Conservation (phyloP, 2,113 vertebrate genomes). For the Phalacrocorax brasilianus region DNA sequence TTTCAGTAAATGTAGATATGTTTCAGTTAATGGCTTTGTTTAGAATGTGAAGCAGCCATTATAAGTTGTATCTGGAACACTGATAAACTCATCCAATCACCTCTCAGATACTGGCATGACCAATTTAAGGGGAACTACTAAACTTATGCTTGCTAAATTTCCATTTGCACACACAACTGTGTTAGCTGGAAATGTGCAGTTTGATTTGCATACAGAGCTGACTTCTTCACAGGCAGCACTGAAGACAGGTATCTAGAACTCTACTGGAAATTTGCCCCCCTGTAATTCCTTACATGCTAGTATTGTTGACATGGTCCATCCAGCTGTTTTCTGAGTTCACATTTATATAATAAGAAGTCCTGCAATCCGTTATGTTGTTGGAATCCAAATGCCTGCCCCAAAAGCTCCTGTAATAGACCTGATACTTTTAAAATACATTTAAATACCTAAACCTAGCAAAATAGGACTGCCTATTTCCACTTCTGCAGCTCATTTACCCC, state of each 20-base stretch:
- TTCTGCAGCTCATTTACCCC: not conserved
- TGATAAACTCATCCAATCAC: not conserved
- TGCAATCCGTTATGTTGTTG: not conserved
- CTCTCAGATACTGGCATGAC: not conserved
- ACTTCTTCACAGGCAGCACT: not conserved
- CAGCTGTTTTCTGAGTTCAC: not conserved
- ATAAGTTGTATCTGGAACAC: not conserved
- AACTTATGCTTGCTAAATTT: not conserved
- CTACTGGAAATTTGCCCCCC: not conserved
- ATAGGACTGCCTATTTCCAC: not conserved
- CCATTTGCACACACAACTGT: not conserved
- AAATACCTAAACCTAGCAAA: not conserved
- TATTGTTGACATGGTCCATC: not conserved
- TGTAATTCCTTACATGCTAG: not conserved
- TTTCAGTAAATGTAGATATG: not conserved
- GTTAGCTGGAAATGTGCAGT: not conserved
- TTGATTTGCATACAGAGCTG: not conserved
- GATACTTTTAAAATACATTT: not conserved
- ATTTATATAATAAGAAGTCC: not conserved
- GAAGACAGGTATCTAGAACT: not conserved
- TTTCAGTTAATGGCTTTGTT: not conserved
- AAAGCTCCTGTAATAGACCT: not conserved
- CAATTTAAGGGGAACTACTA: not conserved
- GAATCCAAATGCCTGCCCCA: not conserved
- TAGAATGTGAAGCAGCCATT: not conserved